Evolutionary conservation across 2,113 vertebrate species (phyloP).

Genomic region (Hucho hucho): DNA sequence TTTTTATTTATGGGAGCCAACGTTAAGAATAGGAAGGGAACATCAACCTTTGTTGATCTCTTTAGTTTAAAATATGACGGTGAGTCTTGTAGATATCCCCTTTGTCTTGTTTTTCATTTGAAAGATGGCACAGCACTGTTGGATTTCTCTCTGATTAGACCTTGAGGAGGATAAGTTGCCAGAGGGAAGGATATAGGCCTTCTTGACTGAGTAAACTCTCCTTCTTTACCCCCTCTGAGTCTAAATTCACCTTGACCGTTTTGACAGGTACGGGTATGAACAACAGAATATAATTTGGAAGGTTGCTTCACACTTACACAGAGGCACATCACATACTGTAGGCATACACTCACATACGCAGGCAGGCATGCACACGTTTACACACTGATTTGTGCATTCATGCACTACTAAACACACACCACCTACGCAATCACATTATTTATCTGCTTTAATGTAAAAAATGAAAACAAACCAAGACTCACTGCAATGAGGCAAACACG

Average conservation of each 20-base stretch:
- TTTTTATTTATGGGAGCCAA: no score
- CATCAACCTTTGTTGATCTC: no score
- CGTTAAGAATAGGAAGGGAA: no score
- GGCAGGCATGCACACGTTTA: no score
- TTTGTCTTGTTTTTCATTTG: no score
- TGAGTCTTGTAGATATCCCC: no score
- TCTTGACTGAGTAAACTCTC: background rate
- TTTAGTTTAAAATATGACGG: no score
- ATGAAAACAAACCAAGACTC: background rate
- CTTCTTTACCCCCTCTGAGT: background rate
- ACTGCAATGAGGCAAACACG: background rate
- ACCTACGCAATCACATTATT: background rate
- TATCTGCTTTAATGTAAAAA: background rate
- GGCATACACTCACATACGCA: background rate
- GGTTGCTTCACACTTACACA: background rate
- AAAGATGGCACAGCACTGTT: background rate
- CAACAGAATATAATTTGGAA: background rate
- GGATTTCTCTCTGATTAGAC: background rate
- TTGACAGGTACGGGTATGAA: background rate
- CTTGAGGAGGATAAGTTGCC: background rate
- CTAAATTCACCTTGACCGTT: background rate
- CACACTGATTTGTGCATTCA: no score
- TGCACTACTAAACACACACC: background rate
- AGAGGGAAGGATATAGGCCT: background rate
- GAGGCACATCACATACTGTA: background rate